These are phyloP conservation scores for Agrotis puta DNA, from an alignment of 2,888 invertebrate species.

Conservation along the genomic window DNA sequence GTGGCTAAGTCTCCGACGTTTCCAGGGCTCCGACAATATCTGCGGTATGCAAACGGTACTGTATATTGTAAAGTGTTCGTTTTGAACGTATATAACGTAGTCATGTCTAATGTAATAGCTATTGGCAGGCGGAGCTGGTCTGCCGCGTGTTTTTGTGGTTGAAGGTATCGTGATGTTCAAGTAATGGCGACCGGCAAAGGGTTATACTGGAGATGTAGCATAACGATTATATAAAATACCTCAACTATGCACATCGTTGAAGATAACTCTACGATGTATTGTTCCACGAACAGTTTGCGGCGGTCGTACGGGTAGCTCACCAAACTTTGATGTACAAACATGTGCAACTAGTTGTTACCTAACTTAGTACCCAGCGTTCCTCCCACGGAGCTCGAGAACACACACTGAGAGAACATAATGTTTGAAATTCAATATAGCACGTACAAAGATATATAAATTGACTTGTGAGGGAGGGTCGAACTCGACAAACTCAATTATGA, in stretches of 20 bases:
- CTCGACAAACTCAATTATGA: constrained; percentile 78
- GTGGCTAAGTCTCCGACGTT: constrained; percentile 33
- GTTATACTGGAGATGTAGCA: constrained; percentile 35
- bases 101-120: constrained; percentile 61
- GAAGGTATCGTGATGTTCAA: constrained; percentile 44
- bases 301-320: constrained; percentile 21
- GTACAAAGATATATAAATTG: constrained; percentile 57
- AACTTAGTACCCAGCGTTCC: constrained; percentile 32
- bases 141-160: constrained; percentile 34
- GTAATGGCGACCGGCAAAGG: constrained; percentile 34
- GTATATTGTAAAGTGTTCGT: constrained; percentile 43
- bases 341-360: constrained; percentile 57
- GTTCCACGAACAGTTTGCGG: constrained; percentile 43
- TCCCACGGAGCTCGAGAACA: constrained; percentile 6
- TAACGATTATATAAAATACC: constrained; percentile 40
- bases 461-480: constrained; percentile 55
- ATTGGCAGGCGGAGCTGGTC: constrained; percentile 28
- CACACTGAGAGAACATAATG: constrained; percentile 15
- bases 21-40: constrained; percentile 28
- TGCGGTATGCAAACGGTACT: constrained; percentile 53
- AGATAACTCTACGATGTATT: constrained; percentile 36
- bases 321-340: constrained; percentile 56
- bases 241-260: constrained; percentile 32
- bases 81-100: constrained; percentile 57
- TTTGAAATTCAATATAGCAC: constrained; percentile 44